Conservation (phyloP, 2,113 vertebrate species). For the Picathartes gymnocephalus region DNA sequence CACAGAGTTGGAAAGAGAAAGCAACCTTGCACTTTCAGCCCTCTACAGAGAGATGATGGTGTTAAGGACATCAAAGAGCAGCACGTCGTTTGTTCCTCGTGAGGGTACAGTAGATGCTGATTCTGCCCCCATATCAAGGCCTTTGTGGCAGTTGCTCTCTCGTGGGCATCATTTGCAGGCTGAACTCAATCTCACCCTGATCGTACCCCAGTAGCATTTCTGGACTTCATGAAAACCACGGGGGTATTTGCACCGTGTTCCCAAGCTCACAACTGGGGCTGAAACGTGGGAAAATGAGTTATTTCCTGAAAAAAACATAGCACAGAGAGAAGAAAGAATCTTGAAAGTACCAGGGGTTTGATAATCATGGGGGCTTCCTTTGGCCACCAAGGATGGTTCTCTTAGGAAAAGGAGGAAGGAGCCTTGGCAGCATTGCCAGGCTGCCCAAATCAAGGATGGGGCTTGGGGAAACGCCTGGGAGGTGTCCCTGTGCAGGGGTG, state of each 20-base stretch:
- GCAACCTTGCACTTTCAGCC: background rate
- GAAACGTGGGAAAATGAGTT: background rate
- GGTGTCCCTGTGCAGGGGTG: background rate
- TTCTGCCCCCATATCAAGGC: constrained; percentile 2
- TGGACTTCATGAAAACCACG: background rate
- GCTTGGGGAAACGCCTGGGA: background rate
- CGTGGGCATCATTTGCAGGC: background rate
- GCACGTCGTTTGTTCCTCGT: background rate
- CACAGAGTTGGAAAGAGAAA: constrained; percentile 30
- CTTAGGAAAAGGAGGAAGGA: background rate
- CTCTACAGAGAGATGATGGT: background rate
- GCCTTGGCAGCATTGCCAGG: background rate
- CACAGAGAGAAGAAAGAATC: background rate
- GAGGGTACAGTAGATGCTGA: constrained; percentile 39
- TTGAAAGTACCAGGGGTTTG: background rate
- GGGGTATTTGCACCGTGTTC: background rate
- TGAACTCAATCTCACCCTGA: background rate
- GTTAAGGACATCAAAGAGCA: constrained; percentile 25
- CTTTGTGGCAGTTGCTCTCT: background rate
- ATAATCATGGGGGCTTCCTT: background rate
- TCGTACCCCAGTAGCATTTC: background rate
- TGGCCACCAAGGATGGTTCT: background rate
- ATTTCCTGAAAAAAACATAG: background rate
- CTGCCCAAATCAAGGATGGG: background rate
- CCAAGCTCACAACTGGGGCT: background rate